These are phyloP conservation scores for Anoplius nigerrimus DNA, from an alignment of 2,888 invertebrate species.

Conservation along the genomic window DNA sequence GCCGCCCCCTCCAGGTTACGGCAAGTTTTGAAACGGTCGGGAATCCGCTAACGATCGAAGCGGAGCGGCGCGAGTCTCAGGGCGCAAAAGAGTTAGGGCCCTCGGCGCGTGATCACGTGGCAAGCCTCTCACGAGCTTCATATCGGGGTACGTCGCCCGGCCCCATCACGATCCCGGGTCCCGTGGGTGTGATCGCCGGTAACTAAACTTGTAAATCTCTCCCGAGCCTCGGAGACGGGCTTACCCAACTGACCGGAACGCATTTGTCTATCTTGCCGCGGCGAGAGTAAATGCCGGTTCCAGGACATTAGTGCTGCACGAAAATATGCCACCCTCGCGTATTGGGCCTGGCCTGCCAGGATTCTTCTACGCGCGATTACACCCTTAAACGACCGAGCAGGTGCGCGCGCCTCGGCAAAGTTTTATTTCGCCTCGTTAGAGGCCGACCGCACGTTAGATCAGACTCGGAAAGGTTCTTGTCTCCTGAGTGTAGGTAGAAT, in stretches of 20 bases:
- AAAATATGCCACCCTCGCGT: too few species aligned
- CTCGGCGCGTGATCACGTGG: conserved; percentile 1
- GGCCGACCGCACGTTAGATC: too few species aligned
- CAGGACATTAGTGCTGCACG: conserved; percentile 31
- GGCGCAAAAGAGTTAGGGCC: not conserved
- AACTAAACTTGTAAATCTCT: conserved; percentile 76
- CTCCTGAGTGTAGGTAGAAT: too few species aligned
- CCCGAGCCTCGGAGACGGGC: conserved; percentile 54
- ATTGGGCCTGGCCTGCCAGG: too few species aligned
- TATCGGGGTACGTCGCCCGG: conserved; percentile 47
- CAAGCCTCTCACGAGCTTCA: conserved; percentile 50
- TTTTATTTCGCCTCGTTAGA: too few species aligned
- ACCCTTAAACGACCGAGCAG: too few species aligned
- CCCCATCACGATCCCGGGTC: conserved; percentile 53
- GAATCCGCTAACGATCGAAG: conserved; percentile 15
- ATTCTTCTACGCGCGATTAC: too few species aligned
- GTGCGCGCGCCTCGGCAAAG: too few species aligned
- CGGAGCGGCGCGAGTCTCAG: not conserved
- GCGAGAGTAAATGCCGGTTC: conserved; percentile 33
- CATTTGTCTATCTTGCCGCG: conserved; percentile 72
- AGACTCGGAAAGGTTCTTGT: too few species aligned
- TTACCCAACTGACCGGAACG: conserved; percentile 74
- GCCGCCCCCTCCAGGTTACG: too few species aligned
- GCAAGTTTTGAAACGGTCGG: too few species aligned
- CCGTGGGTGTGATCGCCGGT: conserved; percentile 73